A percentile compares a stretch with the other conserved stretches of the same genome.
Evolutionary conservation across 2,797 vertebrate species (phyloP).

Genomic region (Lepus townsendii): DNA sequence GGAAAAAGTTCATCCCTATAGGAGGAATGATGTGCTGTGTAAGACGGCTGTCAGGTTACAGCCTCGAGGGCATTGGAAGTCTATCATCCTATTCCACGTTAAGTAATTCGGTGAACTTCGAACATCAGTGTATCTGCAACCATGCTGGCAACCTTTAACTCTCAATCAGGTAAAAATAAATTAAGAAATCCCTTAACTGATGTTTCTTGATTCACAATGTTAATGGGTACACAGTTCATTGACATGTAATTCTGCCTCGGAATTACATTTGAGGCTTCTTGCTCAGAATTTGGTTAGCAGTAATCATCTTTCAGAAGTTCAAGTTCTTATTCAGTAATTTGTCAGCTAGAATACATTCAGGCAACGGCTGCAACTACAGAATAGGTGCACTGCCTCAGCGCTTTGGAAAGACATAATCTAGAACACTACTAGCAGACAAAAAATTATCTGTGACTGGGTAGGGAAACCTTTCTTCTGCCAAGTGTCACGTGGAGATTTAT

Average conservation of each 20-base stretch:
- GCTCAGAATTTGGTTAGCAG: conserved; percentile 76
- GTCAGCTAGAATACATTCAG: conserved; percentile 81
- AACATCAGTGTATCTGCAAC: conserved; percentile 73
- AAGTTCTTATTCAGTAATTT: conserved; percentile 77
- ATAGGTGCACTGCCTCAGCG: conserved; percentile 78
- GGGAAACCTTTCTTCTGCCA: neutral
- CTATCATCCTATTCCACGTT: conserved; percentile 72
- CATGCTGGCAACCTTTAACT: conserved; percentile 74
- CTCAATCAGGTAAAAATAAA: conserved; percentile 81
- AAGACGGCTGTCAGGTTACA: conserved; percentile 69
- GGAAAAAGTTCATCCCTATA: conserved; percentile 74
- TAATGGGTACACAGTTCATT: conserved; percentile 77
- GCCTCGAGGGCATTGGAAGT: conserved; percentile 73
- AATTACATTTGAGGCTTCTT: conserved; percentile 74
- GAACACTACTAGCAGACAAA: conserved; percentile 77
- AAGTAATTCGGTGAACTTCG: conserved; percentile 71
- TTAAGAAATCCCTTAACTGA: conserved; percentile 78
- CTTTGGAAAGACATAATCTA: conserved; percentile 77
- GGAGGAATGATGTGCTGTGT: conserved; percentile 83
- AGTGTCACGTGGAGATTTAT: too few species aligned
- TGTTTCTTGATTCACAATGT: conserved; percentile 74
- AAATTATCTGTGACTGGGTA: conserved; percentile 67
- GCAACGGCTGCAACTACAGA: conserved; percentile 81
- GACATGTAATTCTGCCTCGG: conserved; percentile 74
- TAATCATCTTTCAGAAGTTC: conserved; percentile 77